Base-by-base conservation (phyloP, 2,113 vertebrate genomes). In the Pterocles orientalis region DNA sequence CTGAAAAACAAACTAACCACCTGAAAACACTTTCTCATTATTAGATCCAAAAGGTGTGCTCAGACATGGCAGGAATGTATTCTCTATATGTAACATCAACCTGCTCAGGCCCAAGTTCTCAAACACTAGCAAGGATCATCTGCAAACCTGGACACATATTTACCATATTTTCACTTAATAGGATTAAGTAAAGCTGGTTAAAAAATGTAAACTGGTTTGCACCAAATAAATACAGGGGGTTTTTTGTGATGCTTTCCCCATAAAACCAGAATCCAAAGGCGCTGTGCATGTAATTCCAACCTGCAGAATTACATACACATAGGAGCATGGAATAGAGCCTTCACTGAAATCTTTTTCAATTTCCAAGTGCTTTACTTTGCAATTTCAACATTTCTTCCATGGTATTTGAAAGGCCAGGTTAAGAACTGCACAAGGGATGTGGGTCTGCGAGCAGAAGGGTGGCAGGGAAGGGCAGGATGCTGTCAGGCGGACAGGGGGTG, bases 281-380 rank as follows among this genome's bases (percentile, higher is more conserved):
- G 76, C 16, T 3, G 26, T n/a, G 73, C 6, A 21, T 15, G 12
- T 25, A 90, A 62, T 54, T 57, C 56, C 83, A 73, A 54, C 14
- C 29, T 78, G 72, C 28, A 89, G 64, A 65, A 65, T 48, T 33
- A 60, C 36, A 66, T 17, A 60, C 0, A 0, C 11, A 25, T 1
- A 58, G 24, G 24, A 77, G 51, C 0, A 0, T 1, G 6, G 47
- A 36, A 65, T 1, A 43, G 56, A 39, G 51, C 60, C 29, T 72
- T 14, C 45, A 60, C 45, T 6, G 11, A 66, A 57, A 28, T 26
- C 19, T 48, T 47, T 56, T 43, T 43, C 50, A 12, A 23, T 47
- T 82, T 69, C 54, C 0, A 1, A 72, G 64, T 48, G 39, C 48
- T 65, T 47, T 47, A 9, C 61, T 70, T 82, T 48, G 33, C 54